Base-by-base conservation (phyloP, 2,888 invertebrate genomes). In the Diaperis boleti region DNA sequence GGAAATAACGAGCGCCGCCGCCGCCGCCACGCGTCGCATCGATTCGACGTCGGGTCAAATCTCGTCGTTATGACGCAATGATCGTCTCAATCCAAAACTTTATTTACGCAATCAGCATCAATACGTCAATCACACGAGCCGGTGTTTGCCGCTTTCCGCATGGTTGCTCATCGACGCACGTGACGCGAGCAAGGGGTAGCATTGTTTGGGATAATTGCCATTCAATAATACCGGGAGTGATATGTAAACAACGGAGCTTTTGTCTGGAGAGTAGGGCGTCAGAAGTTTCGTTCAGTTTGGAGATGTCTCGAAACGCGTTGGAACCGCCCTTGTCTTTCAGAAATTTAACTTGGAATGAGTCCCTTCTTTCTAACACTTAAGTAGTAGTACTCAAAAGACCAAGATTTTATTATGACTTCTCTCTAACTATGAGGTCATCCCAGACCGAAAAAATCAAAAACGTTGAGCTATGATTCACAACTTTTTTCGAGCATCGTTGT, bases 81-180 rank as follows among this genome's bases (percentile, higher is more conserved):
- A 42, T 49, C 59, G 55, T 44, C 52, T 65, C 61, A 65, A 68
- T 62, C 50, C 13, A 59, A 20, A 11, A 65, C 65, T 66, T 67
- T 71, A 70, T 73, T 75, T 72, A 69, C 72, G 73, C 72, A 75
- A 75, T 74, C 66, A 62, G 69, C 70, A 66, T 67, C 67, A 65
- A 62, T 49, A 69, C 71, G 74, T 74, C 74, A 72, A 29, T 31
- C 56, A 63, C 74, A 74, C 72, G 69, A 59, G 68, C 35, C 66
- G 33, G 55, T 73, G 71, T 74, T 74, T 74, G 72, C 71, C 66
- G 70, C 67, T 73, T 75, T 67, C 73, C 73, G 64, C 71, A 69
- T 69, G 72, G 72, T 63, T 67, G 72, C 62, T 66, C 70, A 70
- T 67, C 56, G 52, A 56, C 47, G 59, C 70, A 67, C 69, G 70